Evolutionary conservation across 2,888 invertebrate species (phyloP), one percentile per base, ranked within the genome.

Genomic region (Scelioninae gen. 2): DNA sequence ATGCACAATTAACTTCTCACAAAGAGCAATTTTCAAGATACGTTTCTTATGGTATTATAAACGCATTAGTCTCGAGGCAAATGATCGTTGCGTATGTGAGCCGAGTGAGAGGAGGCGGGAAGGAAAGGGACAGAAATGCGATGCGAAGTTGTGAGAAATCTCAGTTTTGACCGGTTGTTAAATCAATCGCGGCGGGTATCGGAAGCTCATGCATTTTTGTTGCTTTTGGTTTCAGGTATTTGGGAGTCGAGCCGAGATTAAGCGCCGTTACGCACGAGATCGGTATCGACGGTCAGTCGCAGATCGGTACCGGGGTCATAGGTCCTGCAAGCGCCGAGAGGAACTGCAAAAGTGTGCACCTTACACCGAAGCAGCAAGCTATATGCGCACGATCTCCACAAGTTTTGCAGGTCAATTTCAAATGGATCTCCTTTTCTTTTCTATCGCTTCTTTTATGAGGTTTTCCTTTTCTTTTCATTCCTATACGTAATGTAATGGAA

Each of bases 381-480:
- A 85, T 86, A 77, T 86, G 86, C 78, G 79, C 83, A 68, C 83
- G 84, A 79, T 85, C 85, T 70, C 86, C 86, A 46, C 83, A 83
- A 63, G 83, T 85, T 65, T 79, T 86, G 53, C 86, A 86, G 84
- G 86, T 85, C 79, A 78, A 13, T 41, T 43, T 46, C 48, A 33
- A 35, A 37, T n/a, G n/a, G n/a, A n/a, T n/a, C n/a, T n/a, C n/a
- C n/a, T n/a, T n/a, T n/a, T n/a, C n/a, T n/a, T n/a, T n/a, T n/a
- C n/a, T n/a, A n/a, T n/a, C n/a, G n/a, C n/a, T n/a, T n/a, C n/a
- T n/a, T n/a, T n/a, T n/a, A n/a, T n/a, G n/a, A n/a, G n/a, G n/a
- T n/a, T n/a, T n/a, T n/a, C n/a, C n/a, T n/a, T n/a, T n/a, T n/a
- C n/a, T n/a, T n/a, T n/a, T n/a, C n/a, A n/a, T n/a, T n/a, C n/a